These are phyloP conservation scores for Tuta absoluta DNA, from an alignment of 2,888 invertebrate species.

Conservation along the genomic window DNA sequence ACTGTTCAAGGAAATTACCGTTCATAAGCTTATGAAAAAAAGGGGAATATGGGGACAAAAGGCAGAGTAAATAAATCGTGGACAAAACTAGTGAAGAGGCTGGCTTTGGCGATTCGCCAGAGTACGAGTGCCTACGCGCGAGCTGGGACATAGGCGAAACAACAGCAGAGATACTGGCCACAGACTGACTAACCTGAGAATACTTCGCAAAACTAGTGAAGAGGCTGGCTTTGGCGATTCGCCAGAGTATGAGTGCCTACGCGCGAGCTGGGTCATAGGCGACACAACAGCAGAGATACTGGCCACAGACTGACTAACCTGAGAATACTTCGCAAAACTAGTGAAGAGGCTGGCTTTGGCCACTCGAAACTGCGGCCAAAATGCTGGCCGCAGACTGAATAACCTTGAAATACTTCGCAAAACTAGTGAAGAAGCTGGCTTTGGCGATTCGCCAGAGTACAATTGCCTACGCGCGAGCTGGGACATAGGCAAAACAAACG, in stretches of 20 bases:
- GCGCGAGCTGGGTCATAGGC: slow-evolving; percentile 13
- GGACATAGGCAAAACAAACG: slow-evolving; percentile 8
- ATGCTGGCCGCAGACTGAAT: no score
- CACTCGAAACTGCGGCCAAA: not conserved
- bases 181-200: not conserved
- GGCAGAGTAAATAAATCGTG: slow-evolving; percentile 43
- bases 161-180: not conserved
- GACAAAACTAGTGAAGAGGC: slow-evolving; percentile 33
- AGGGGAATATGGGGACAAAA: slow-evolving; percentile 38
- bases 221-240: slow-evolving; percentile 15
- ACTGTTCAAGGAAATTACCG: slow-evolving; percentile 35
- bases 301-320: not conserved
- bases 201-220: slow-evolving; percentile 31
- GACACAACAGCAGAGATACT: not conserved
- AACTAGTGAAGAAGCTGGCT: slow-evolving; percentile 31
- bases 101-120: slow-evolving; percentile 18
- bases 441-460: slow-evolving; percentile 17
- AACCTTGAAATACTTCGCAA: not conserved
- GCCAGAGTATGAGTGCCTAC: slow-evolving; percentile 19
- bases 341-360: not conserved
- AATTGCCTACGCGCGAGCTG: not conserved
- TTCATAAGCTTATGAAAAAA: slow-evolving; percentile 48
- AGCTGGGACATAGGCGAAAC: slow-evolving; percentile 18
- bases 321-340: not conserved
- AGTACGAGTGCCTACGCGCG: not conserved